These are phyloP conservation scores for Solenodon paradoxus DNA, from an alignment of 2,113 vertebrate genomes.

Conservation along the genomic window DNA sequence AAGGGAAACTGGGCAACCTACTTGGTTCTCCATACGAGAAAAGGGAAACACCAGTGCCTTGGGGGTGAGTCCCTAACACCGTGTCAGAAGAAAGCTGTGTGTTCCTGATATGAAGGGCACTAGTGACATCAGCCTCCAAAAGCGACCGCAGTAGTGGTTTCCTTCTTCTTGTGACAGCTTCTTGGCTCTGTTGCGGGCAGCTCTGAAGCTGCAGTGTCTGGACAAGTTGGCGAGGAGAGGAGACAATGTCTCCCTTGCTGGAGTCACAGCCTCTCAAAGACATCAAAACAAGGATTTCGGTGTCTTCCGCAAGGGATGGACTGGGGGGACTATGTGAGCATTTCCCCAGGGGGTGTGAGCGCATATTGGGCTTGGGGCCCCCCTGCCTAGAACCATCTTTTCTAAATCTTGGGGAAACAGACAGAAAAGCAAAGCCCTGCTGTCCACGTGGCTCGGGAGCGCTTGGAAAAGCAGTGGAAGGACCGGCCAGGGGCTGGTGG, in stretches of 20 bases:
- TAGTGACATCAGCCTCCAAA: not conserved
- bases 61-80: not conserved
- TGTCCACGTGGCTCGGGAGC: no score
- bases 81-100: not conserved
- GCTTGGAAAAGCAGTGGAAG: no score
- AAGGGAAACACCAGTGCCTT: not conserved
- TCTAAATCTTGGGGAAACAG: not conserved
- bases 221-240: no score
- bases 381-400: not conserved
- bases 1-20: slow-evolving; percentile 14
- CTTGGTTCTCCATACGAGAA: slow-evolving; percentile 18
- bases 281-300: not conserved
- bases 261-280: not conserved
- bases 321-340: not conserved
- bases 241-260: fast-evolving
- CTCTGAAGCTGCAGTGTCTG: no score
- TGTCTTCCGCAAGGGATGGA: not conserved
- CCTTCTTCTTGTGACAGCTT: not conserved
- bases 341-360: not conserved
- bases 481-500: fast-evolving
- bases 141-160: not conserved
- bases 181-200: no score
- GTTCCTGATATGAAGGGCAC: fast-evolving
- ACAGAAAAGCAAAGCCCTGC: not conserved
- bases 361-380: fast-evolving